These are phyloP conservation scores for Philopotamus ludificatus DNA, from an alignment of 1,140 invertebrate species.

Conservation along the genomic window DNA sequence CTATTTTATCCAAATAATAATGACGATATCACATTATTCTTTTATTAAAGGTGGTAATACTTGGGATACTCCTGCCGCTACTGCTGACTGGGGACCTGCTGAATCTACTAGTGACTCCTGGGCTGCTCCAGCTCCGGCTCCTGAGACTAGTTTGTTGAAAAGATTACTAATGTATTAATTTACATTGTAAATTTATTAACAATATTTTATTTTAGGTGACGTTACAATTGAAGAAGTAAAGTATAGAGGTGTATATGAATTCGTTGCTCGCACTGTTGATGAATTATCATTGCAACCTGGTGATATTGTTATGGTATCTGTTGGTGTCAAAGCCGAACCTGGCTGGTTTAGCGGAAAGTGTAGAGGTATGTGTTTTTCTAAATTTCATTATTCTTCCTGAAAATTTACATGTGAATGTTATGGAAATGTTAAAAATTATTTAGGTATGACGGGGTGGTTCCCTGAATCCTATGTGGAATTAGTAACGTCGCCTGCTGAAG, in stretches of 20 bases:
- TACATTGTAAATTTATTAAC: neutral
- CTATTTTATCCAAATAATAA: neutral
- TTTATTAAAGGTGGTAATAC: conserved; percentile 43
- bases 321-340: conserved; percentile 85
- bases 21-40: neutral
- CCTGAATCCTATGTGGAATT: conserved; percentile 94
- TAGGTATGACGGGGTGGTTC: conserved; percentile 89
- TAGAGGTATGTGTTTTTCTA: conserved; percentile 57
- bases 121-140: neutral
- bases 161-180: neutral
- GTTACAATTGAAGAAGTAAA: conserved; percentile 52
- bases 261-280: conserved; percentile 88
- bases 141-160: conserved; percentile 5
- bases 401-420: neutral
- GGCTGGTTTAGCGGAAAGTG: conserved; percentile 96
- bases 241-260: conserved; percentile 92
- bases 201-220: conserved; percentile 25
- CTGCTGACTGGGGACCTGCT: conserved; percentile 46
- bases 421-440: neutral
- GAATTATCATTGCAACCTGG: conserved; percentile 93
- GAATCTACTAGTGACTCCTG: conserved; percentile 42
- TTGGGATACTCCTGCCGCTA: conserved; percentile 44
- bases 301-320: conserved; percentile 86
- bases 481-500: conserved; percentile 19
- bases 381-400: conserved; percentile 11